Base-by-base conservation (phyloP, 1,140 invertebrate genomes). In the Anthonomus grandis region DNA sequence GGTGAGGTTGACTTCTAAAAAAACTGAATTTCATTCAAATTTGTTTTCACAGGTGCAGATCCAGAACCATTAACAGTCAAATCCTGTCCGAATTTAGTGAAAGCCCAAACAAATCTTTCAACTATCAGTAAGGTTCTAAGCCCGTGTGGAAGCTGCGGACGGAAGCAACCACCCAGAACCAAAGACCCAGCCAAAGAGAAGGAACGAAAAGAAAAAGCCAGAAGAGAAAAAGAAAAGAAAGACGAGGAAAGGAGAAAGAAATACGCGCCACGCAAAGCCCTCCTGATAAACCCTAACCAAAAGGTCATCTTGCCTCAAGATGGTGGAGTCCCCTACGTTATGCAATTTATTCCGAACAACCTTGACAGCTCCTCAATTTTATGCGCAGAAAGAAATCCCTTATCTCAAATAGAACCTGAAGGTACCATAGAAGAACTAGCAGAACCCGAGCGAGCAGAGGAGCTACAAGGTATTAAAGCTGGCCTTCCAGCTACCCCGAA, bases 21-120 rank as follows among this genome's bases (percentile, higher is more conserved):
- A n/a, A 48, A 9, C 23, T 56, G 5, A 37, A 54, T 27, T 21
- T 45, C 17, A 45, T 21, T 24, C 4, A 45, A 13, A 45, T 19
- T 38, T n/a, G n/a, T n/a, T n/a, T n/a, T n/a, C n/a, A n/a, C n/a
- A n/a, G n/a, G n/a, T n/a, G n/a, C n/a, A n/a, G n/a, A n/a, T n/a
- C n/a, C n/a, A n/a, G n/a, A n/a, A n/a, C n/a, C n/a, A n/a, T 12
- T 2, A 12, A 41, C 9, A 5, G 12, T 9, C 9, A 12, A 41
- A 41, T 41, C 38, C 2, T 41, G 38, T 4, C 38, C 38, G 4
- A 17, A n/a, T 2, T 41, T 41, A 12, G 4, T n/a, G 17, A 17
- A 12, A 41, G 18, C 12, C 38, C 9, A 12, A 31, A 31, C 0
- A 31, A n/a, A 31, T 34, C 13, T 13, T 34, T 13, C 31, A 34